phyloP scores from a whole-genome alignment of 2,797 vertebrate genomes.

The Myotis vivesi region DNA sequence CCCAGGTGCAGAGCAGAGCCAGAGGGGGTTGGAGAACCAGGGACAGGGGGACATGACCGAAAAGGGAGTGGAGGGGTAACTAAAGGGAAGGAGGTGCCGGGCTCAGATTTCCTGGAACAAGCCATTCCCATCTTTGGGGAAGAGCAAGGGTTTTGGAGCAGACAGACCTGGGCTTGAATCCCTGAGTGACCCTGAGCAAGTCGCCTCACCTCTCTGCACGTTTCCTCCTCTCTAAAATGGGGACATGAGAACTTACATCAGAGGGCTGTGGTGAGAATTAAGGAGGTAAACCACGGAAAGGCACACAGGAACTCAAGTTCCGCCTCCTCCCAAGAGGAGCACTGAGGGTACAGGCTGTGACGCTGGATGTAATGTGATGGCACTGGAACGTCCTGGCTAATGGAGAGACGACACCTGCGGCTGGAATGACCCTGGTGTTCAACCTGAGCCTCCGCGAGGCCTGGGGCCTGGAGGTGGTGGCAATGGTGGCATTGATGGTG shows the following conservation, averaged over 20 bases:
- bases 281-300: neutral
- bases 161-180: neutral
- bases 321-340: neutral
- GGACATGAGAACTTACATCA: neutral
- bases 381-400: neutral
- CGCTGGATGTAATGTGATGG: rapidly evolving
- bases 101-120: neutral
- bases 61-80: neutral
- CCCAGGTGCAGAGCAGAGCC: neutral
- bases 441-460: rapidly evolving
- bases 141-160: neutral
- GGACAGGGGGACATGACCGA: neutral
- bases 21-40: neutral
- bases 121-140: neutral
- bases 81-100: neutral
- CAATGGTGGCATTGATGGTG: neutral
- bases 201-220: neutral
- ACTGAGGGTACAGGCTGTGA: neutral
- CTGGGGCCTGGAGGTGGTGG: neutral
- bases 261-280: neutral
- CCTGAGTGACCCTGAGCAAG: neutral
- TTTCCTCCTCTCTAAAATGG: neutral
- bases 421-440: neutral
- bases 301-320: neutral
- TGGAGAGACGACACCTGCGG: neutral